phyloP scores from a whole-genome alignment of 37 sponge, comb jelly and placozoan genomes.

The Hexactinellida sp. region DNA sequence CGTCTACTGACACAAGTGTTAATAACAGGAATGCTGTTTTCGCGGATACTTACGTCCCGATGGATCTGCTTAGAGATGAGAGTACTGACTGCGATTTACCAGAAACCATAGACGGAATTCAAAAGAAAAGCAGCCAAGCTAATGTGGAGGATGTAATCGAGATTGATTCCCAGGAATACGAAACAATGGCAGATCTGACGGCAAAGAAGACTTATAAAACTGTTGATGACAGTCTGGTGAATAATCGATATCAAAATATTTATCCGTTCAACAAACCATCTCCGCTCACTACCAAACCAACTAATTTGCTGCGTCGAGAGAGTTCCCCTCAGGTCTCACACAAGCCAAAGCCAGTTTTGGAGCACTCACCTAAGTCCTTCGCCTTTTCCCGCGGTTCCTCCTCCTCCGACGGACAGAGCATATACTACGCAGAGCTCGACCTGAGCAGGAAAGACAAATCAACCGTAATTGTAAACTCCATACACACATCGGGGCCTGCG shows the following conservation, averaged over 20 bases:
- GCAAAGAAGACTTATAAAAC: not conserved
- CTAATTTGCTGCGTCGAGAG: not conserved
- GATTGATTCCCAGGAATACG: not conserved
- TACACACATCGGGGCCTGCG: not conserved
- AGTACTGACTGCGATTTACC: not conserved
- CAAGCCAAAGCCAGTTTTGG: not conserved
- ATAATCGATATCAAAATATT: not conserved
- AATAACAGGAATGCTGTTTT: not conserved
- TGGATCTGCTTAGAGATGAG: not conserved
- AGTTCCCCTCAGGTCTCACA: not conserved
- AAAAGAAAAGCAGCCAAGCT: not conserved
- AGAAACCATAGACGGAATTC: not conserved
- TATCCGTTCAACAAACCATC: not conserved
- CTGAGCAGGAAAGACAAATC: not conserved
- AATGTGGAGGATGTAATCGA: not conserved
- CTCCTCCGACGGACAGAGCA: not conserved
- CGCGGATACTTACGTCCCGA: not conserved
- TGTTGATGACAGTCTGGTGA: not conserved
- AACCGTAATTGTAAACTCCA: not conserved
- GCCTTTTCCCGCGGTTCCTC: not conserved
- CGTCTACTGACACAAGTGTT: not conserved
- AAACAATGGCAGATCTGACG: not conserved
- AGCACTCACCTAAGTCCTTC: not conserved
- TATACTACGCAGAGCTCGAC: not conserved
- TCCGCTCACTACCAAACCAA: not conserved